Percentiles rank a stretch among this genome's conserved stretches.
Evolutionary conservation across 2,888 invertebrate genomes (phyloP).

Genomic region (Liopterus haemorrhoidalis): DNA sequence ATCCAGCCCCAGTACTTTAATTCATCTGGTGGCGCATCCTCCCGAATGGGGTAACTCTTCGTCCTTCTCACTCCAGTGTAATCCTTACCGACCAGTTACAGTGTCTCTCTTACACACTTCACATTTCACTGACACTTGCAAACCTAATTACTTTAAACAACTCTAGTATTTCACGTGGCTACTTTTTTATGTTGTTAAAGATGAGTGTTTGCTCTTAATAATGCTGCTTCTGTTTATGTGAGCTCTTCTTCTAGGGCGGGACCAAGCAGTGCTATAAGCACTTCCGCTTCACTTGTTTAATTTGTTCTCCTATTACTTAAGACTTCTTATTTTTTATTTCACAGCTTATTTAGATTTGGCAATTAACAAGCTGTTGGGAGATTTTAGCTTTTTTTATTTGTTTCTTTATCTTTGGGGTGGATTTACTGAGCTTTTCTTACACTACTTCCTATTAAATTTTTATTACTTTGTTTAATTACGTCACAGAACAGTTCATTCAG

Average conservation of each 20-base stretch:
- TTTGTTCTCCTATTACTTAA: slow-evolving; percentile 17
- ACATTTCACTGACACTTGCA: slow-evolving; percentile 26
- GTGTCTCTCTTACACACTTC: slow-evolving; percentile 7
- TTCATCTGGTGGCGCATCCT: background rate
- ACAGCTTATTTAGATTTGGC: slow-evolving; percentile 14
- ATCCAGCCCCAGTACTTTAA: slow-evolving; percentile 2
- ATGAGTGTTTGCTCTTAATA: slow-evolving; percentile 18
- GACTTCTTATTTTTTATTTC: slow-evolving; percentile 19
- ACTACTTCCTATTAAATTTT: too few relatives aligned
- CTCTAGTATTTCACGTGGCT: slow-evolving; percentile 40
- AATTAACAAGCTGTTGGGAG: slow-evolving; percentile 16
- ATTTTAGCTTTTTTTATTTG: slow-evolving; percentile 16
- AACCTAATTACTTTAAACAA: slow-evolving; percentile 35
- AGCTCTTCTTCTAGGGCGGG: slow-evolving; percentile 2
- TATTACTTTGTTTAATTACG: too few relatives aligned
- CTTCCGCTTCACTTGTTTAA: slow-evolving; percentile 7
- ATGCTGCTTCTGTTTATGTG: slow-evolving; percentile 13
- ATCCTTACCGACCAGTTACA: background rate
- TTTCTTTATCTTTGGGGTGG: slow-evolving; percentile 5
- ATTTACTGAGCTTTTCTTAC: too few relatives aligned
- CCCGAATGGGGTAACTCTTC: background rate
- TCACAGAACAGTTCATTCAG: too few relatives aligned
- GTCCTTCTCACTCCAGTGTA: background rate
- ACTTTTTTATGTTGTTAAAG: slow-evolving; percentile 14
- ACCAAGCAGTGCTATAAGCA: background rate